Evolutionary conservation across 2,797 vertebrate species (phyloP), one percentile per base, ranked within the genome.

Genomic region (Pseudopleuronectes americanus): DNA sequence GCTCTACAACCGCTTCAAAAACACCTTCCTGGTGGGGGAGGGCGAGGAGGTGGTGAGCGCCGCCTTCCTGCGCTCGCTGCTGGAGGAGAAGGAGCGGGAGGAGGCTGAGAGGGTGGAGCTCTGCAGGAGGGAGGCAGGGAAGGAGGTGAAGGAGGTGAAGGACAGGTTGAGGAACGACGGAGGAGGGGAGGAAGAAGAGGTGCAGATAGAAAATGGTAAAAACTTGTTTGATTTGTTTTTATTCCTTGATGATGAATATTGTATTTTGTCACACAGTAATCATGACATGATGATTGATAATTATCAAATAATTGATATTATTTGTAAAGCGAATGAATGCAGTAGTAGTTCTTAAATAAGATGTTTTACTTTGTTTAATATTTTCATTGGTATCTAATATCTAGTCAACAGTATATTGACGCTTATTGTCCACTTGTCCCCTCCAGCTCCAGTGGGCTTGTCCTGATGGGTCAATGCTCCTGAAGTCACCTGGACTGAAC

Each of bases 1-100:
- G 97, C 80, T 99, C 0, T 99, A 99, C 85, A 96, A 96, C 91
- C 97, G 97, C 86, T 98, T 98, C 89, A 99, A 98, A 74, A 97
- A 97, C 73, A 94, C 96, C 92, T 99, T 95, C 92, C 95, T 99
- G 62, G 92, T 97, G 73, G 97, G 96, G 38, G 96, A 97, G 88
- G 95, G 96, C 6, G 96, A 98, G 87, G 96, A 97, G 84, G 92
- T 96, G 84, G 95, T 98, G 87, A 97, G 96, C 10, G 94, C 96
- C 67, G 89, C 95, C 68, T 94, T 96, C 80, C 95, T 98, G 82
- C 95, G 94, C 73, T 95, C 96, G 1, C 94, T 99, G 71, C 95
- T 93, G 79, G 43, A 45, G 43, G 43, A 45, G 43, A 19, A 45
- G 43, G 16, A 45, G 60, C 0, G 55, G 21, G 52, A 68, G 81